These are phyloP conservation scores for Sinocyclocheilus anshuiensis DNA, from an alignment of 2,113 vertebrate species.

Conservation along the genomic window DNA sequence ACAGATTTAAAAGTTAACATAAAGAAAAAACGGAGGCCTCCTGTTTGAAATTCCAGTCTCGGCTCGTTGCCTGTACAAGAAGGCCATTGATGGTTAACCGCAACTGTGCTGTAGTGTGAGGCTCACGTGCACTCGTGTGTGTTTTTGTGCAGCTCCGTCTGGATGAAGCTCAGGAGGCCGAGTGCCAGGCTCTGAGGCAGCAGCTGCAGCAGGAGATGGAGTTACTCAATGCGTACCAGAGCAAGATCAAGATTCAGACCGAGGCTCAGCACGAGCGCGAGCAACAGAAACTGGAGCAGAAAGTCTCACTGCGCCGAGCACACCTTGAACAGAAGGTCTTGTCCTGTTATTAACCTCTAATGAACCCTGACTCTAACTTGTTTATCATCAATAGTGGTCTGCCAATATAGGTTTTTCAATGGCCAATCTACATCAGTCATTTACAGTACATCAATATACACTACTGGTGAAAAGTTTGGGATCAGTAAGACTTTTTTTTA, in stretches of 20 bases:
- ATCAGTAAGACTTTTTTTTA: too few species aligned
- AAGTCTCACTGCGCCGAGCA: constrained; percentile 94
- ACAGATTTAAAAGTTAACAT: neutral
- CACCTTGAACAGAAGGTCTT: constrained; percentile 96
- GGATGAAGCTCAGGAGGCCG: constrained; percentile 98
- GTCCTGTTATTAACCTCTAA: neutral
- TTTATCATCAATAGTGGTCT: neutral
- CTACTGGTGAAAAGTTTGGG: too few species aligned
- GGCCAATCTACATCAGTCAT: too few species aligned
- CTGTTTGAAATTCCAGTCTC: constrained; percentile 22
- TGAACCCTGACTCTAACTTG: neutral
- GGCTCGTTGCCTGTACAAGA: neutral
- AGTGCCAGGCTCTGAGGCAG: constrained; percentile 97
- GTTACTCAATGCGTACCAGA: constrained; percentile 98
- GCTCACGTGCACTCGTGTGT: constrained; percentile 13
- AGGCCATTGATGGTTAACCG: neutral
- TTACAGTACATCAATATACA: too few species aligned
- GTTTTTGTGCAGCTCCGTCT: constrained; percentile 85
- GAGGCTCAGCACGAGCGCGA: constrained; percentile 98
- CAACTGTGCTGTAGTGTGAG: neutral
- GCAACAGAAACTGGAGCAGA: constrained; percentile 97
- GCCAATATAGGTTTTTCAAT: too few species aligned
- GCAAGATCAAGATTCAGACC: constrained; percentile 99
- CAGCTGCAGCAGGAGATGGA: constrained; percentile 99
- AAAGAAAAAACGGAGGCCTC: neutral